Conservation (phyloP, 2,797 vertebrate genomes). For the Siniperca obscura region DNA sequence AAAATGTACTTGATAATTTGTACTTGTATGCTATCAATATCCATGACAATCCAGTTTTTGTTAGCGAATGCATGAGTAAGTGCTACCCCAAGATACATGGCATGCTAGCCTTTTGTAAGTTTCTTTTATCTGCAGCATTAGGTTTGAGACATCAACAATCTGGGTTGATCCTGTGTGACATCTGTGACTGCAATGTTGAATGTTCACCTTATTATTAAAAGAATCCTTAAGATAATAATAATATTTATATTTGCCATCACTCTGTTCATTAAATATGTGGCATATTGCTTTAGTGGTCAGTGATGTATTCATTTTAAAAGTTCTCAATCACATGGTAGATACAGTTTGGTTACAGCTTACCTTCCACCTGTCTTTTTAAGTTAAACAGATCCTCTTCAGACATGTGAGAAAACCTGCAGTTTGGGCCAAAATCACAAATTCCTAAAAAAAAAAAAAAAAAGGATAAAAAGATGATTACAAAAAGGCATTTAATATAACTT, state of each 20-base stretch:
- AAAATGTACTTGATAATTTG: not conserved
- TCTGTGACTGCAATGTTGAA: not conserved
- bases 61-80: not conserved
- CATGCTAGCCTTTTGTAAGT: not conserved
- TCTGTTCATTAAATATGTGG: not conserved
- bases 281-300: not conserved
- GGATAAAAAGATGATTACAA: not conserved
- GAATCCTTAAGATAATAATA: not conserved
- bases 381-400: slow-evolving; percentile 88
- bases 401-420: slow-evolving; percentile 97
- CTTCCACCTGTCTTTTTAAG: slow-evolving; percentile 89
- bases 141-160: not conserved
- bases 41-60: not conserved
- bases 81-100: not conserved
- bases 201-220: not conserved
- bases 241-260: slow-evolving; percentile 1
- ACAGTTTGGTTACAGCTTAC: slow-evolving; percentile 77
- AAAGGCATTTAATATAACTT: not conserved
- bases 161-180: not conserved
- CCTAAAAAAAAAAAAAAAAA: slow-evolving; percentile 79
- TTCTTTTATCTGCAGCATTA: not conserved
- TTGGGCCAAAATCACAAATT: slow-evolving; percentile 93
- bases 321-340: slow-evolving; percentile 20
- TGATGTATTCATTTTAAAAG: not conserved
- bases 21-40: not conserved